These are phyloP conservation scores for Tetramorium bicarinatum DNA, from an alignment of 2,888 invertebrate genomes.

Conservation along the genomic window DNA sequence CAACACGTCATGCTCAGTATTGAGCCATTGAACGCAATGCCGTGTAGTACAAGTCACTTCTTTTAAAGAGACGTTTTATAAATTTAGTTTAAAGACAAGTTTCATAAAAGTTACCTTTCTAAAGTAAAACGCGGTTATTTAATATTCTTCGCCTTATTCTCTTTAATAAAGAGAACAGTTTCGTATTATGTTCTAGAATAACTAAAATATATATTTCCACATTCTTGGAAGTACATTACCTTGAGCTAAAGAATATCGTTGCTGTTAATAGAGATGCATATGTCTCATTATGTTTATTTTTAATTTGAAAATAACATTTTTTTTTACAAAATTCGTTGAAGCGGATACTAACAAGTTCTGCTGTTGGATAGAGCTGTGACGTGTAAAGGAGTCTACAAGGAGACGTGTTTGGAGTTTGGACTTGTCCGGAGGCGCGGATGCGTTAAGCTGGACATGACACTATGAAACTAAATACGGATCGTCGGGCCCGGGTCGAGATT, in stretches of 20 bases:
- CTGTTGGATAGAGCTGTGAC: slow-evolving; percentile 83
- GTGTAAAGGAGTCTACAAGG: slow-evolving; percentile 75
- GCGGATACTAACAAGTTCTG: slow-evolving; percentile 44
- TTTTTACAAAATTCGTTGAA: background rate
- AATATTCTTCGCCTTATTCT: background rate
- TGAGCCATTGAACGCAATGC: background rate
- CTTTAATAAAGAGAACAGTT: background rate
- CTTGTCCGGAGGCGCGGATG: slow-evolving; percentile 85
- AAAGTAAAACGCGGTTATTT: background rate
- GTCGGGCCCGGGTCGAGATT: slow-evolving; percentile 59
- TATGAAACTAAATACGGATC: slow-evolving; percentile 84
- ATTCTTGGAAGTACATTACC: background rate
- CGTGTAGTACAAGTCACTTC: background rate
- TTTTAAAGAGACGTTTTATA: background rate
- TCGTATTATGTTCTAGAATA: background rate
- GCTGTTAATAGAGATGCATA: background rate
- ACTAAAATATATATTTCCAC: background rate
- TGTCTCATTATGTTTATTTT: background rate
- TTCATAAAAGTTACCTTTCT: background rate
- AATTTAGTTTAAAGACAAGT: background rate
- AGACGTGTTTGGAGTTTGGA: slow-evolving; percentile 82
- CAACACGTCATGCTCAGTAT: background rate
- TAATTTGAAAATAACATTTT: background rate
- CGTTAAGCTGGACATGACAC: slow-evolving; percentile 85
- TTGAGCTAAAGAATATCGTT: background rate